These are phyloP conservation scores for Oreochromis grahami DNA, from an alignment of 2,797 vertebrate species.

Conservation along the genomic window DNA sequence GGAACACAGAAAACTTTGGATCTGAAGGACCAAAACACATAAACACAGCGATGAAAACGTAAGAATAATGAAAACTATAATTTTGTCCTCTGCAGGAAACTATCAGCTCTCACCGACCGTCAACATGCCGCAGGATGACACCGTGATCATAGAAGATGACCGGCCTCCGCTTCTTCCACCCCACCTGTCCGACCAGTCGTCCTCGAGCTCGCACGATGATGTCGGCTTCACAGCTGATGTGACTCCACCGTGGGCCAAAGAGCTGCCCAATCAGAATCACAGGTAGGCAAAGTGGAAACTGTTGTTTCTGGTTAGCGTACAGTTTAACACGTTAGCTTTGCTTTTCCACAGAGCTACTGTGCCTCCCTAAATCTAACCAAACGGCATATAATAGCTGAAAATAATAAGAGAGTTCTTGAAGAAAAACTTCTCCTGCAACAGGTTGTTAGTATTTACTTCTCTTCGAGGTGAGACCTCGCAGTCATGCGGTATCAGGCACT, in stretches of 20 bases:
- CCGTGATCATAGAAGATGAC: slow-evolving; percentile 95
- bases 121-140: slow-evolving; percentile 97
- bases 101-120: slow-evolving; percentile 95
- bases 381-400: background rate
- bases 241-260: slow-evolving; percentile 81
- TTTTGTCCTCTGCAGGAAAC: slow-evolving; percentile 78
- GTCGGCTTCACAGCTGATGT: slow-evolving; percentile 78
- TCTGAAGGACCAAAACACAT: background rate
- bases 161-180: slow-evolving; percentile 84
- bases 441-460: fast-evolving
- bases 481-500: background rate
- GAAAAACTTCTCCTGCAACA: fast-evolving
- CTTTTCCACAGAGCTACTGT: background rate
- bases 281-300: slow-evolving; percentile 37
- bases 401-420: fast-evolving
- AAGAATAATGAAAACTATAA: background rate
- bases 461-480: fast-evolving
- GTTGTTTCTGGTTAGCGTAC: background rate
- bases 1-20: background rate
- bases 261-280: slow-evolving; percentile 44
- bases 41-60: background rate
- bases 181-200: slow-evolving; percentile 92
- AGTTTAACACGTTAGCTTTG: background rate
- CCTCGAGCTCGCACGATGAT: slow-evolving; percentile 94
- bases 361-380: background rate